Evolutionary conservation across 2,888 invertebrate species (phyloP), one percentile per base, ranked within the genome.

Genomic region (Drosophila crucigera): DNA sequence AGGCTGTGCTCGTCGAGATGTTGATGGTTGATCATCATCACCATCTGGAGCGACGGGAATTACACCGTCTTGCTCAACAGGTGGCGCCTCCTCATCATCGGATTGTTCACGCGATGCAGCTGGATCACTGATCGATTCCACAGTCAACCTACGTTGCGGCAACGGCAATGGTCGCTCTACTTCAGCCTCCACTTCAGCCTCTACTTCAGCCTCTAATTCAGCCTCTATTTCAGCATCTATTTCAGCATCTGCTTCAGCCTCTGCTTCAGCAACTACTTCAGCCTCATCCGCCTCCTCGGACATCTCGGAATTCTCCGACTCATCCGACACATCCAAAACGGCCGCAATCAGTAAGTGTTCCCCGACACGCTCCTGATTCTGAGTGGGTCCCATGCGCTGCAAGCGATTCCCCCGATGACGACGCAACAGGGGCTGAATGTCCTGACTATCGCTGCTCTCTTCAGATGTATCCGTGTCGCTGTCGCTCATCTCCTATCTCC

Each of bases 1-100:
- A 25, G 41, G 43, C 4, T 69, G 73, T 16, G 52, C 65, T 37
- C 47, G 28, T 22, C 54, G 52, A 0, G 76, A 67, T 49, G 76
- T 70, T 39, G 62, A 22, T 4, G 68, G 73, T n/a, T 43, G 55
- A 2, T 69, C 64, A 11, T 31, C 31, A 47, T 16, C 14, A 3
- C 73, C 7, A 39, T 39, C 58, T 11, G 47, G 37, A 14, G 50
- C 66, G 4, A 28, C 49, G 11, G 3, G 22, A 16, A 9, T 19
- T 31, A 30, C 35, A 11, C 4, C 39, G 5, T 28, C 55, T 22
- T 37, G 43, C 4, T 41, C 59, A 47, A 47, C 49, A 65, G 49
- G 6, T 37, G 49, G 49, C 5, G 10, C 16, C 16, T 41, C 47
- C 1, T 30, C 37, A 9, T 4, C 19, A 3, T 25, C 14, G 3